Evolutionary conservation across 2,113 vertebrate genomes (phyloP), one percentile per base, ranked within the genome.

Genomic region (Triplophysa rosa): DNA sequence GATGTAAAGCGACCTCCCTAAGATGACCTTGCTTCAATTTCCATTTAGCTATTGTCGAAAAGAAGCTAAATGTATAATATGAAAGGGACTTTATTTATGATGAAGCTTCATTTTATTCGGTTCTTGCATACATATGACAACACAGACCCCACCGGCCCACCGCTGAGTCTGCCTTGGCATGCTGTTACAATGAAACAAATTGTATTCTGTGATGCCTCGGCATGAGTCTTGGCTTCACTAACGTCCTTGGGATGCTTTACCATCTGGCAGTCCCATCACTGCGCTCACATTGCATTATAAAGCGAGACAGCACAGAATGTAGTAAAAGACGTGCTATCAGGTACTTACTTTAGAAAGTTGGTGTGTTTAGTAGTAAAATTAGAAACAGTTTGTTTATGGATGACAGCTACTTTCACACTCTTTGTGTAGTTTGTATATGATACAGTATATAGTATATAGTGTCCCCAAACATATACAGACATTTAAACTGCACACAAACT

Each of bases 161-260:
- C 17, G 62, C 83, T 84, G 77, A 79, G 80, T 71, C 68, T 74
- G 78, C 70, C 77, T 82, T 84, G 83, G 83, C 83, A 82, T 81
- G 78, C 76, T 76, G 80, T 82, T 74, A 67, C 77, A 74, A 68
- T 69, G 80, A 84, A 84, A 84, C 83, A 84, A 84, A 84, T 84
- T 84, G 83, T 82, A 74, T 84, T 79, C 80, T 82, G 80, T 75
- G 83, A 84, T 84, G 69, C 75, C 83, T 82, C 83, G 56, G 83
- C 78, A 74, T 81, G 83, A 84, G 83, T 73, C 80, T 82, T 84
- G 83, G 83, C 80, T 79, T 84, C 78, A 26, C 65, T 68, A 67
- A 75, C 61, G 83, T 84, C 83, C 83, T 77, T 76, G 83, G 83
- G 83, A 84, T 82, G 80, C 77, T 79, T 17, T 62, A 84, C 83